phyloP scores from a whole-genome alignment of 2,888 invertebrate species.

The Synergus umbraculus region DNA sequence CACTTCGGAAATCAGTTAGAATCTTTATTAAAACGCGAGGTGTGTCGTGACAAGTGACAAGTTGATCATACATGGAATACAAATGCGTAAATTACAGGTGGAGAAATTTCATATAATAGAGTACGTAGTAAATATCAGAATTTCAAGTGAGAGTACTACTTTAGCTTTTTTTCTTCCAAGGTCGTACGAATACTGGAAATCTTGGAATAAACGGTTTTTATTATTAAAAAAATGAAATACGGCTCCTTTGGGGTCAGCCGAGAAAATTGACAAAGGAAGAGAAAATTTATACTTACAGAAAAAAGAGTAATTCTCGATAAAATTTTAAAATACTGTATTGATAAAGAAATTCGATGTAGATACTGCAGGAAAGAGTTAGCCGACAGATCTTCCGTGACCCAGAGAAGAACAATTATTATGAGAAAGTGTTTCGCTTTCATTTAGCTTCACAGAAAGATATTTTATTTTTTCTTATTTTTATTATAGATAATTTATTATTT shows the following conservation, averaged over 20 bases:
- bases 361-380: conserved; percentile 12
- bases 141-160: conserved; percentile 25
- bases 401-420: conserved; percentile 34
- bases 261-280: conserved; percentile 1
- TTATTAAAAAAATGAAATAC: not conserved
- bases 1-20: conserved; percentile 18
- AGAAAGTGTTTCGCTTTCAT: conserved; percentile 40
- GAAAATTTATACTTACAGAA: not conserved
- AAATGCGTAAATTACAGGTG: conserved; percentile 21
- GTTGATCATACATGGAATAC: not conserved
- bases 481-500: not conserved
- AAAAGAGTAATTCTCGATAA: not conserved
- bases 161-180: conserved; percentile 24
- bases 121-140: not conserved
- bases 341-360: not conserved
- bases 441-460: not conserved
- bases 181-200: conserved; percentile 5
- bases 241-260: not conserved
- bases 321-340: not conserved
- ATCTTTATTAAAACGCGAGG: not conserved
- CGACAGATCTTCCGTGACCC: conserved; percentile 39
- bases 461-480: conserved; percentile 7
- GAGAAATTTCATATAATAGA: conserved; percentile 32
- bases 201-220: not conserved
- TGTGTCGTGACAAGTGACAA: conserved; percentile 15